phyloP scores from a whole-genome alignment of 2,888 invertebrate species.

The Diaperis boleti region DNA sequence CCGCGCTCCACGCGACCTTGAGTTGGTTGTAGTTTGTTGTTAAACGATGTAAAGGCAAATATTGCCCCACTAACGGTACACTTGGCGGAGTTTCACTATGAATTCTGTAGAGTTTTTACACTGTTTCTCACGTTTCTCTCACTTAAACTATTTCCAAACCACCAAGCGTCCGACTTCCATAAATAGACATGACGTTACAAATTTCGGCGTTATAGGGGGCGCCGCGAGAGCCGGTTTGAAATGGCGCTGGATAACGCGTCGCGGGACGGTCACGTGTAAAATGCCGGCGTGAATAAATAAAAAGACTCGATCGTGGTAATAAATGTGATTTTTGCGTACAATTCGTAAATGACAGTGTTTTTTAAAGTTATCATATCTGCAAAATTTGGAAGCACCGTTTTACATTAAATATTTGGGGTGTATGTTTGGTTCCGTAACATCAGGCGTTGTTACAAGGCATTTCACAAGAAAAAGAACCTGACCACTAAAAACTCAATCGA shows the following conservation, averaged over 20 bases:
- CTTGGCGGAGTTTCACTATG: not conserved
- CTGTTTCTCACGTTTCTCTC: constrained; percentile 1
- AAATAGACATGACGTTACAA: constrained; percentile 57
- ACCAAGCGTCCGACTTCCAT: constrained; percentile 49
- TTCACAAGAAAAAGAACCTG: too few relatives aligned
- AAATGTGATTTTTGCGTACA: too few relatives aligned
- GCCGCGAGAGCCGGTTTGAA: constrained; percentile 29
- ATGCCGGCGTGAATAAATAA: too few relatives aligned
- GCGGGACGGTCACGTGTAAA: not conserved
- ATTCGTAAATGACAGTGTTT: too few relatives aligned
- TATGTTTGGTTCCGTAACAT: too few relatives aligned
- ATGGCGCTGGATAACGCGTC: constrained; percentile 2
- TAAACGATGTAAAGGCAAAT: not conserved
- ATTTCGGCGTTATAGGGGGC: constrained; percentile 22
- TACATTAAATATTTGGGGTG: too few relatives aligned
- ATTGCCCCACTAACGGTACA: not conserved
- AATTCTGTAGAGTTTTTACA: not conserved
- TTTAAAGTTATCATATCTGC: too few relatives aligned
- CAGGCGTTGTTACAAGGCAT: too few relatives aligned
- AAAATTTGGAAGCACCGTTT: too few relatives aligned
- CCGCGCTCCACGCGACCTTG: constrained; percentile 18
- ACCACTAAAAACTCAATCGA: too few relatives aligned
- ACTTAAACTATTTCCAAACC: constrained; percentile 5
- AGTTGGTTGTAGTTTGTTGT: not conserved
- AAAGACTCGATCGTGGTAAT: too few relatives aligned